Evolutionary conservation across 2,797 vertebrate species (phyloP), one percentile per base, ranked within the genome.

Genomic region (Aeoliscus strigatus): DNA sequence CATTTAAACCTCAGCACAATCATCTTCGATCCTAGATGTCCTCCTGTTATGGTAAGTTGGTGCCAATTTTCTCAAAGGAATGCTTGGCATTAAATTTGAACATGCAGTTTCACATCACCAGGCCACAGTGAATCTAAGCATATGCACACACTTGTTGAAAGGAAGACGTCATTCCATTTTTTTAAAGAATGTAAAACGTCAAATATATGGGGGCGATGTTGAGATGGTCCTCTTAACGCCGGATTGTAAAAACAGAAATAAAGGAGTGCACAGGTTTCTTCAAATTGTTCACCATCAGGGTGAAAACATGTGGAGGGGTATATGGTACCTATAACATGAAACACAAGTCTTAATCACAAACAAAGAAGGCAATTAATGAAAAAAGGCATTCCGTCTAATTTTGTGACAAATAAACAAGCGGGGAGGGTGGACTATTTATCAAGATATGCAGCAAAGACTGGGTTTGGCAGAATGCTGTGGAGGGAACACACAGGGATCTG

Each of bases 401-500:
- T 16, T 32, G 24, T 1, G 17, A 14, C 14, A 41, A 53, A 42
- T 16, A 32, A 51, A 50, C 21, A 41, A 42, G 26, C 5, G n/a
- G 38, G 21, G 44, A 31, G 26, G 46, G 14, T 27, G 15, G 39
- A 43, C 36, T 53, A 42, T 63, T 56, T 39, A 14, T 60, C 30
- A 14, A 23, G 36, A 60, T 40, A 48, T 16, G 44, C 38, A 45
- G 53, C 35, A 74, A 62, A 72, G 37, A 48, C 54, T 40, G 44
- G 62, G 41, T 58, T 63, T 73, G 62, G 60, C 59, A 63, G 69
- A 69, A 64, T 35, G 60, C 81, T 81, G 81, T 64, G 68, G 76
- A 86, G 84, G 81, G 81, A 86, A 86, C 82, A 87, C 85, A 87
- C 82, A 82, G 64, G 80, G 85, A 80, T 83, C 77, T 86, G 79